These are phyloP conservation scores for Morone chrysops DNA, from an alignment of 2,113 vertebrate genomes.

Conservation along the genomic window DNA sequence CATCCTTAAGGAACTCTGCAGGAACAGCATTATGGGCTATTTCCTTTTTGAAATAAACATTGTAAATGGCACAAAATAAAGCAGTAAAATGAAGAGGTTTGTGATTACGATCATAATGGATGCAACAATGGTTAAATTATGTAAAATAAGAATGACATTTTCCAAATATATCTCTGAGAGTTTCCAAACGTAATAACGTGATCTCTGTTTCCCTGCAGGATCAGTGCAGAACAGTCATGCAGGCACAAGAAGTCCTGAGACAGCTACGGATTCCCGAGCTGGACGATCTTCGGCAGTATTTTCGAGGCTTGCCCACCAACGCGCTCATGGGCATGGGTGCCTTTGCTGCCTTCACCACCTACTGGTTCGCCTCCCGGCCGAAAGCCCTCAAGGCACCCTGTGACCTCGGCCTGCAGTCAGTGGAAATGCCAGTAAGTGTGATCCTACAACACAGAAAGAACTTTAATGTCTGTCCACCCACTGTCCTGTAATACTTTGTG, in stretches of 20 bases:
- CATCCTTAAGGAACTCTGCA: neutral
- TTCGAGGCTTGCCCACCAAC: conserved; percentile 91
- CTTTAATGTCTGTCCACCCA: neutral
- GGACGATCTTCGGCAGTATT: conserved; percentile 91
- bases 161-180: too few relatives aligned
- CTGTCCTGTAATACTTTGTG: neutral
- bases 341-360: conserved; percentile 94
- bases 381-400: conserved; percentile 92
- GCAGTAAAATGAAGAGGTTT: too few relatives aligned
- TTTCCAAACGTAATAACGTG: neutral
- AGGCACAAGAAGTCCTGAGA: conserved; percentile 92
- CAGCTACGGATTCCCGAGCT: conserved; percentile 94
- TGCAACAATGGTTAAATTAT: too few relatives aligned
- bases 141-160: too few relatives aligned
- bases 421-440: conserved; percentile 89
- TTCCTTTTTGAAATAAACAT: neutral
- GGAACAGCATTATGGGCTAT: neutral
- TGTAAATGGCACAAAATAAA: neutral
- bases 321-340: conserved; percentile 95
- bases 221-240: conserved; percentile 82
- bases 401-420: conserved; percentile 92
- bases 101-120: too few relatives aligned
- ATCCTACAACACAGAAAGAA: neutral
- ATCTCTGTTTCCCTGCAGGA: conserved; percentile 34
- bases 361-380: conserved; percentile 94